Conservation (phyloP, 2,797 vertebrate species). For the Percopsis omiscomaycus region DNA sequence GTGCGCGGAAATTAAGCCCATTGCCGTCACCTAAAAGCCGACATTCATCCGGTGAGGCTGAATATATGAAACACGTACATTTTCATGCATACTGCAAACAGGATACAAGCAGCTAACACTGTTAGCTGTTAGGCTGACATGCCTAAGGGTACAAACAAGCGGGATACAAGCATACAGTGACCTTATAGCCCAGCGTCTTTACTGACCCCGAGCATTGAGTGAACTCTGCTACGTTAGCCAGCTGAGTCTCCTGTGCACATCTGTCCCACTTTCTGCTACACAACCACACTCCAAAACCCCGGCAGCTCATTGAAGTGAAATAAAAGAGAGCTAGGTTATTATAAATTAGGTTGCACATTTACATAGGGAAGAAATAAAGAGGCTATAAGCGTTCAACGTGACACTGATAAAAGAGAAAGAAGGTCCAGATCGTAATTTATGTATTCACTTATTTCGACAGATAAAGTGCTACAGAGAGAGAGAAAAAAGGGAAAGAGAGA, state of each 20-base stretch:
- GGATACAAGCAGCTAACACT: slow-evolving; percentile 17
- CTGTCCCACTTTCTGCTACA: slow-evolving; percentile 20
- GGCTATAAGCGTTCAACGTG: not conserved
- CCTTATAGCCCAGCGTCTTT: slow-evolving; percentile 46
- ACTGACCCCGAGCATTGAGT: slow-evolving; percentile 34
- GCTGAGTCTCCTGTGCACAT: slow-evolving; percentile 21
- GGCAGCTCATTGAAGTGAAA: not conserved
- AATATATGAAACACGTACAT: slow-evolving; percentile 45
- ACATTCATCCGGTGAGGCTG: slow-evolving; percentile 54
- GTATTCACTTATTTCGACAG: too few species aligned
- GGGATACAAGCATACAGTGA: slow-evolving; percentile 17
- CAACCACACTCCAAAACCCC: not conserved
- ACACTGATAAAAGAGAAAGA: not conserved
- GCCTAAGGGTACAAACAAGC: slow-evolving; percentile 16
- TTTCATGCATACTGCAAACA: slow-evolving; percentile 34
- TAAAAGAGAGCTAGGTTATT: not conserved
- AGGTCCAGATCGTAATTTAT: too few species aligned
- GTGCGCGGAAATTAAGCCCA: slow-evolving; percentile 53
- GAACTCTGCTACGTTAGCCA: slow-evolving; percentile 44
- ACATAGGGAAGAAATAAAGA: slow-evolving; percentile 17
- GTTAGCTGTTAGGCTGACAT: slow-evolving; percentile 7
- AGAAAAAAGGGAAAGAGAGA: not conserved
- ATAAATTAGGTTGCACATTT: slow-evolving; percentile 49
- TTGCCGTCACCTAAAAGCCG: slow-evolving; percentile 45
- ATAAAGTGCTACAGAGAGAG: not conserved